Conservation (phyloP, 64 coral and sea anemone species). For the Platygyra sinensis region DNA sequence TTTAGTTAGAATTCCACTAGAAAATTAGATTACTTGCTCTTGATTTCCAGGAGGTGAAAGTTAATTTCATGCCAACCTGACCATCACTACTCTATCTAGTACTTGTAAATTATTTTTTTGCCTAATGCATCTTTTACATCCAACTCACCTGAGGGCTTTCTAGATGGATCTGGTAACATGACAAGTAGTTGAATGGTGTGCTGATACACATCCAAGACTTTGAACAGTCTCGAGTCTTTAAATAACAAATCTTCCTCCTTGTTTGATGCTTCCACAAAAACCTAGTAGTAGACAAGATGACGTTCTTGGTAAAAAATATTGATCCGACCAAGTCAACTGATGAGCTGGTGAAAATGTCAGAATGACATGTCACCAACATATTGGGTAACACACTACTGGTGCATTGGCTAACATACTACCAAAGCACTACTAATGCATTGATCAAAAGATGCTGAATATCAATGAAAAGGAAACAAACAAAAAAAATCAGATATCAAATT, state of each 20-base stretch:
- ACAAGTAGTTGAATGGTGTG: slow-evolving; percentile 72
- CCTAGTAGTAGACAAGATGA: slow-evolving; percentile 41
- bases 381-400: too few relatives aligned
- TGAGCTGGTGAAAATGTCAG: too few relatives aligned
- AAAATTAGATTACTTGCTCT: too few relatives aligned
- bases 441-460: too few relatives aligned
- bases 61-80: not conserved
- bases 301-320: too few relatives aligned
- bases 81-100: not conserved
- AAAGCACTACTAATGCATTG: too few relatives aligned
- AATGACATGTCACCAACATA: too few relatives aligned
- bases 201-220: slow-evolving; percentile 69
- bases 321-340: too few relatives aligned
- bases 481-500: too few relatives aligned
- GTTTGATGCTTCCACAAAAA: slow-evolving; percentile 82
- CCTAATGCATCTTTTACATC: not conserved
- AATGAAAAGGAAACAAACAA: too few relatives aligned
- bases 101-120: not conserved
- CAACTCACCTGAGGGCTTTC: slow-evolving; percentile 61
- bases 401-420: too few relatives aligned
- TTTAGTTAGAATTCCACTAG: too few relatives aligned
- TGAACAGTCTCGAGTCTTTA: slow-evolving; percentile 65
- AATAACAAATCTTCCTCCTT: slow-evolving; percentile 63
- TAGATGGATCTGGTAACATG: slow-evolving; percentile 69
- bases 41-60: not conserved